Conservation (phyloP, 2,888 invertebrate genomes). For the Calameuta filiformis region DNA sequence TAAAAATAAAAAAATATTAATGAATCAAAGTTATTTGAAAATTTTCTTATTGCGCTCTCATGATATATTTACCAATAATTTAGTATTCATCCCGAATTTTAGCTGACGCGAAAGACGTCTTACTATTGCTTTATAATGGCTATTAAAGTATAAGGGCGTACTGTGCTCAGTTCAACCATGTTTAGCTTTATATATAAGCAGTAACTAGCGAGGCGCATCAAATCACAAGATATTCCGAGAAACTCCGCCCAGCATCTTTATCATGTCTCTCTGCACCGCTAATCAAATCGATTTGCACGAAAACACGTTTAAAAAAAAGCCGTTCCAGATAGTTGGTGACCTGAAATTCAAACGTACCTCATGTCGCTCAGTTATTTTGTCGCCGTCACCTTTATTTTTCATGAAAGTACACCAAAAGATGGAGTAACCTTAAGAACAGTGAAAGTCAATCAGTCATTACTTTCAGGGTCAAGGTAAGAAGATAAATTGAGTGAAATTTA, state of each 20-base stretch:
- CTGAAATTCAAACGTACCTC: neutral
- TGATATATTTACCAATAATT: constrained; percentile 39
- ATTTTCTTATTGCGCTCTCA: neutral
- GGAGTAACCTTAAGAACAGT: neutral
- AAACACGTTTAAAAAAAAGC: neutral
- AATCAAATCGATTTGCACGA: neutral
- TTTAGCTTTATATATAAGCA: constrained; percentile 46
- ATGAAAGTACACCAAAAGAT: neutral
- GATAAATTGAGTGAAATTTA: neutral
- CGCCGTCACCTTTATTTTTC: neutral
- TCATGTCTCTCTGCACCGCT: neutral
- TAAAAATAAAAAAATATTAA: neutral
- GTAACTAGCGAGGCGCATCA: constrained; percentile 44
- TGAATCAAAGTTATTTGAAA: neutral
- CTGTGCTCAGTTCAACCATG: constrained; percentile 32
- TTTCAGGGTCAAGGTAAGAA: neutral
- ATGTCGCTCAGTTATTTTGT: neutral
- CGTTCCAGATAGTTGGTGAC: neutral
- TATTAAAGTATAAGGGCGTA: constrained; percentile 4
- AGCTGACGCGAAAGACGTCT: neutral
- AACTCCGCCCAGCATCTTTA: constrained; percentile 34
- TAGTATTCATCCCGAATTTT: constrained; percentile 35
- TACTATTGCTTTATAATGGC: neutral
- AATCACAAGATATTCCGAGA: constrained; percentile 41
- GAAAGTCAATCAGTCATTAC: neutral